Percentiles rank a stretch among this genome's conserved stretches.
phyloP scores from a whole-genome alignment of 2,888 invertebrate species.

The Oscheius sp. region DNA sequence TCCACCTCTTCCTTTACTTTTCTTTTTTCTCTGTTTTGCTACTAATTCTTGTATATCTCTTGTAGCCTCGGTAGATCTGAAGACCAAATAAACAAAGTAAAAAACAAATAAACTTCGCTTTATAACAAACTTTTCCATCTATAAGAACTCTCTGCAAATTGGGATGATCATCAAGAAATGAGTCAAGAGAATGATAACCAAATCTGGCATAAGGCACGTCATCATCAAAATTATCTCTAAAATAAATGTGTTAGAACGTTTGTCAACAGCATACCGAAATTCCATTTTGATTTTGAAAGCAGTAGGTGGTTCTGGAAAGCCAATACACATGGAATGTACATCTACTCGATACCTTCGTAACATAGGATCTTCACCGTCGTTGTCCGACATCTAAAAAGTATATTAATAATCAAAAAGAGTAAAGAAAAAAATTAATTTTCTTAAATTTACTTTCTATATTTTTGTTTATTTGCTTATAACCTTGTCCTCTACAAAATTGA shows the following conservation, averaged over 20 bases:
- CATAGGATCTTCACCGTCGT: no score
- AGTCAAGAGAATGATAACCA: conserved; percentile 8
- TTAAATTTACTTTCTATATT: no score
- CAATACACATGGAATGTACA: conserved; percentile 5
- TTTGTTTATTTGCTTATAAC: no score
- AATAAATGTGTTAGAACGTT: neutral
- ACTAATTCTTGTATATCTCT: conserved; percentile 11
- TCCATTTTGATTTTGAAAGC: conserved; percentile 15
- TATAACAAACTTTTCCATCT: conserved; percentile 21
- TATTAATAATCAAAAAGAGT: no score
- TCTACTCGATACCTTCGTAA: conserved; percentile 7
- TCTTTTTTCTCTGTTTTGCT: conserved; percentile 20
- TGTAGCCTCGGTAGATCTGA: neutral
- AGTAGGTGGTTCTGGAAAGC: conserved; percentile 12
- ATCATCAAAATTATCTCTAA: conserved; percentile 5
- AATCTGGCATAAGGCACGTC: conserved; percentile 14
- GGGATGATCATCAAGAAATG: conserved; percentile 26
- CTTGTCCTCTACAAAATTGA: no score
- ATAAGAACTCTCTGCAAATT: neutral
- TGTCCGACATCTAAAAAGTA: no score
- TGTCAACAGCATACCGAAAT: neutral
- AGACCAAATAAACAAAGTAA: neutral
- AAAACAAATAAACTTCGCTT: conserved; percentile 1
- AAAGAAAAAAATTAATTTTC: no score
- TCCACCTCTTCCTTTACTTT: conserved; percentile 1